Conservation (phyloP, 2,113 vertebrate genomes). For the Psophia crepitans region DNA sequence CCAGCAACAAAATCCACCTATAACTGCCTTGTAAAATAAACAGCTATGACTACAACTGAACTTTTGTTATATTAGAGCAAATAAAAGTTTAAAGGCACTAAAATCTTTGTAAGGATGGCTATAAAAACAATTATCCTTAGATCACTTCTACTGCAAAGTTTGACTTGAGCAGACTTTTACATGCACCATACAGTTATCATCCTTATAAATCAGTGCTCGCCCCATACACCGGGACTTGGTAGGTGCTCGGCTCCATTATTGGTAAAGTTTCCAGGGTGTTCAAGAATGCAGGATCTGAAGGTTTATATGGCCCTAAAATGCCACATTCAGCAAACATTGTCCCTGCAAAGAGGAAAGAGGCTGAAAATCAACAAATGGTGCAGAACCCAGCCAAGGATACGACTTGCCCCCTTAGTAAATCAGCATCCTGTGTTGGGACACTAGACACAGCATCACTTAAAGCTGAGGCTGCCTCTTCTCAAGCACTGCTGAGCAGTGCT, state of each 20-base stretch:
- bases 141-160: background rate
- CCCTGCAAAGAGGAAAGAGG: background rate
- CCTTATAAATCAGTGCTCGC: background rate
- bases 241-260: background rate
- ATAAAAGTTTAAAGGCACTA: slow-evolving; percentile 51
- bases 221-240: background rate
- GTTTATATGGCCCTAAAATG: background rate
- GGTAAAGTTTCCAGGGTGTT: background rate
- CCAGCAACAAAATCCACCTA: background rate
- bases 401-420: background rate
- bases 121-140: slow-evolving; percentile 73
- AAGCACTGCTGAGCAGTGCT: background rate
- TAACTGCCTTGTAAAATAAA: slow-evolving; percentile 69
- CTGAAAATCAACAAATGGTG: background rate
- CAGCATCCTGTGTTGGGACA: background rate
- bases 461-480: background rate
- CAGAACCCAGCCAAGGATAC: background rate
- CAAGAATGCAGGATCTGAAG: background rate
- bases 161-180: background rate
- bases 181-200: background rate
- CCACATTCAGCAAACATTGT: background rate
- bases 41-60: slow-evolving; percentile 48
- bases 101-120: slow-evolving; percentile 62
- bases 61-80: slow-evolving; percentile 53
- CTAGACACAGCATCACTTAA: background rate